Percentiles rank a stretch among this genome's conserved stretches.
Conservation (phyloP, 2,797 vertebrate genomes). For the Sebastes vulpes region DNA sequence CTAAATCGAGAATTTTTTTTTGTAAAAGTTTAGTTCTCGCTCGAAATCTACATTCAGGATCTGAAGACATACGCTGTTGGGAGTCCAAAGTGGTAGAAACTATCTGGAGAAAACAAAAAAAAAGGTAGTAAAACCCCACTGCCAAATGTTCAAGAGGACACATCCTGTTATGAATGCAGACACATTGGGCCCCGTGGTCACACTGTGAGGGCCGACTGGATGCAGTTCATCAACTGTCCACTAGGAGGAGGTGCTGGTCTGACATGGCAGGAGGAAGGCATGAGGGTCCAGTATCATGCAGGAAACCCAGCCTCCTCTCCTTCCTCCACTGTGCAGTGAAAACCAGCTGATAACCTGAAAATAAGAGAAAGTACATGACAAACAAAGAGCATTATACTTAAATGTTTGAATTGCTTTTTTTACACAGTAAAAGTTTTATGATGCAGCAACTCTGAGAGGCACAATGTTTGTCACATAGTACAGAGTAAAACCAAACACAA, state of each 20-base stretch:
- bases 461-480: not conserved
- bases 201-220: constrained; percentile 73
- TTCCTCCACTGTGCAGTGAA: constrained; percentile 31
- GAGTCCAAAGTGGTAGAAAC: constrained; percentile 41
- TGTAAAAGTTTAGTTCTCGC: constrained; percentile 64
- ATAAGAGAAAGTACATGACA: not conserved
- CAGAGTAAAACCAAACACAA: not conserved
- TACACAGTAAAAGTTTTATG: not conserved
- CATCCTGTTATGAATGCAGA: not conserved
- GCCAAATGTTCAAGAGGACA: constrained; percentile 78
- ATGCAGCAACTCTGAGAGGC: not conserved
- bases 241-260: constrained; percentile 77
- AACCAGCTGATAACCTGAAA: constrained; percentile 45
- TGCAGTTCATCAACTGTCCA: constrained; percentile 69
- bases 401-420: not conserved
- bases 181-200: constrained; percentile 16
- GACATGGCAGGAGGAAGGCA: constrained; percentile 58
- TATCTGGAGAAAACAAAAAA: constrained; percentile 6
- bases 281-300: constrained; percentile 84
- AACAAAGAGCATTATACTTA: not conserved
- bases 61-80: constrained; percentile 60
- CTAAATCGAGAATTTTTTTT: constrained; percentile 61
- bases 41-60: constrained; percentile 81
- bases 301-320: constrained; percentile 31
- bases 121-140: constrained; percentile 85